These are phyloP conservation scores for Trematocara zebra DNA, from an alignment of 2,113 vertebrate species.

Conservation along the genomic window DNA sequence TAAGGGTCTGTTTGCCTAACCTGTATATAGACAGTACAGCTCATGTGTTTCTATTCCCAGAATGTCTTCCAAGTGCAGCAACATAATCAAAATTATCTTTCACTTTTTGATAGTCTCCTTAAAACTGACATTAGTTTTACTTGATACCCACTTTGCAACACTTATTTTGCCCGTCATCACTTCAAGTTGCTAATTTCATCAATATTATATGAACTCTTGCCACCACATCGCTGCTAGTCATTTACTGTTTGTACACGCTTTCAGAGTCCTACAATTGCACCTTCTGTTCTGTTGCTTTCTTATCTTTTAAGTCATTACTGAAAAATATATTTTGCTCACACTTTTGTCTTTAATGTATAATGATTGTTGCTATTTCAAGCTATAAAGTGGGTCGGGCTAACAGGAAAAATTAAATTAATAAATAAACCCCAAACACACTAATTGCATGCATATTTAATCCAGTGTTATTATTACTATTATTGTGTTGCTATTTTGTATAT, in stretches of 20 bases:
- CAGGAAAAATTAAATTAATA: no score
- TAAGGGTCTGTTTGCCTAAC: background rate
- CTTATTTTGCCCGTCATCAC: background rate
- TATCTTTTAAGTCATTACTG: background rate
- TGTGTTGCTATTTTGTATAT: background rate
- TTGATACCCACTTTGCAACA: background rate
- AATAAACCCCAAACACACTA: background rate
- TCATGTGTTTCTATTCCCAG: background rate
- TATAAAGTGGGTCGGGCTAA: no score
- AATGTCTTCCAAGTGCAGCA: background rate
- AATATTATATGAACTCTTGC: background rate
- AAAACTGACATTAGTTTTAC: background rate
- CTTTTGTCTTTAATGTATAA: background rate
- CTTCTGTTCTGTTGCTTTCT: background rate
- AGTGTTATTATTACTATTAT: background rate
- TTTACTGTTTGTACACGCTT: background rate
- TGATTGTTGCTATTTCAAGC: background rate
- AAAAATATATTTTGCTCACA: background rate
- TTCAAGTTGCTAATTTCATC: background rate
- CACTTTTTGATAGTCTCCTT: background rate
- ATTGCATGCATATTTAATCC: background rate
- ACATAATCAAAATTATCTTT: background rate
- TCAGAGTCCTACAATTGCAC: background rate
- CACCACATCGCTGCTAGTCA: background rate
- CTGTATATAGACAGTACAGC: background rate